A percentile compares a stretch with the other conserved stretches of the same genome.
Evolutionary conservation across 2,888 invertebrate genomes (phyloP).

Genomic region (Ophion slaviceki): DNA sequence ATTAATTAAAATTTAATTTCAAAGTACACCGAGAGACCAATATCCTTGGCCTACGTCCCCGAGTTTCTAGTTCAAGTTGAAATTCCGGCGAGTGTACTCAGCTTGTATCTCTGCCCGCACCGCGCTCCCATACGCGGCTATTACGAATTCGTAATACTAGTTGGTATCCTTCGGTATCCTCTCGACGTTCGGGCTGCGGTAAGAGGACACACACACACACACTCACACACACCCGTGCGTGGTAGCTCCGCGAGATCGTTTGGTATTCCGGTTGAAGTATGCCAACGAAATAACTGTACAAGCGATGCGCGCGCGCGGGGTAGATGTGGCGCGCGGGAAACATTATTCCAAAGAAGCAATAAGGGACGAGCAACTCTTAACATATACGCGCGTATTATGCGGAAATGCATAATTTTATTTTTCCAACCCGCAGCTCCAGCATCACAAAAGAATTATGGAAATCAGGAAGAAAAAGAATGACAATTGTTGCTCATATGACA

Average conservation of each 20-base stretch:
- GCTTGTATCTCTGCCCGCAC: too few species aligned
- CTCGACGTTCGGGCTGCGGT: slow-evolving; percentile 6
- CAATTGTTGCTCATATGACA: too few species aligned
- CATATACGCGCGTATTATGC: too few species aligned
- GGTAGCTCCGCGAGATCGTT: slow-evolving; percentile 67
- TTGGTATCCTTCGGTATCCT: slow-evolving; percentile 11
- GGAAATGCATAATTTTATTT: too few species aligned
- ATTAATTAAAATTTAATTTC: background rate
- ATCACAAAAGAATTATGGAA: too few species aligned
- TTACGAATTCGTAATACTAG: slow-evolving; percentile 22
- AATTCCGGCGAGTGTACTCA: slow-evolving; percentile 51
- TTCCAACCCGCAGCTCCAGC: too few species aligned
- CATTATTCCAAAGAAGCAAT: too few species aligned
- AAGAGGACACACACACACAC: too few species aligned
- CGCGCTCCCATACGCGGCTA: background rate
- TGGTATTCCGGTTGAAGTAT: slow-evolving; percentile 78
- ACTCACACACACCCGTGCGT: background rate
- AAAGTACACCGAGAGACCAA: background rate
- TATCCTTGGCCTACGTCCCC: slow-evolving; percentile 9
- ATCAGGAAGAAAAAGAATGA: too few species aligned
- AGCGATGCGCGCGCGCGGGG: slow-evolving; percentile 4
- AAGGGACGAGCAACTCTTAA: too few species aligned
- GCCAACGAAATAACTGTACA: slow-evolving; percentile 80
- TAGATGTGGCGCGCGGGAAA: background rate
- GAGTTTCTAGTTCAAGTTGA: slow-evolving; percentile 72